Evolutionary conservation across 64 coral and sea anemone genomes (phyloP).

Genomic region (Montipora cactus): DNA sequence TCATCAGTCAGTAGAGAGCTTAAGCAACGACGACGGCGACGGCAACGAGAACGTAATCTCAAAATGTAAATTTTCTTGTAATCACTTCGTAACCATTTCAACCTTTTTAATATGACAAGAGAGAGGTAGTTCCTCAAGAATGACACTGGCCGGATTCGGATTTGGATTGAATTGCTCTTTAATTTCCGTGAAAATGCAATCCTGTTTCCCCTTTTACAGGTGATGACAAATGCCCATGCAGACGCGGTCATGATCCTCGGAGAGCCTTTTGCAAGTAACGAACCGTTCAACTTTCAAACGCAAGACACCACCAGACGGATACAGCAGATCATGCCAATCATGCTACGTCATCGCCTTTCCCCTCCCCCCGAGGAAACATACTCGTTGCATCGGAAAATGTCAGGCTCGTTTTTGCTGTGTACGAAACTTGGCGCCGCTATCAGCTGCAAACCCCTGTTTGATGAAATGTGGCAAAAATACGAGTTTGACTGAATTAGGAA

Average conservation of each 20-base stretch:
- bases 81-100: no score
- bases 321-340: constrained; percentile 88
- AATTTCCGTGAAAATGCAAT: no score
- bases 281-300: constrained; percentile 80
- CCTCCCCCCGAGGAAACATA: constrained; percentile 98
- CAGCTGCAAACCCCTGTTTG: constrained; percentile 86
- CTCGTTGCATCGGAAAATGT: constrained; percentile 98
- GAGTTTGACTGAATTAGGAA: constrained; percentile 22
- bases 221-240: constrained; percentile 93
- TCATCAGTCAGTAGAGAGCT: no score
- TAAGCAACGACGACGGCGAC: no score
- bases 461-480: constrained; percentile 94
- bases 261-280: constrained; percentile 78
- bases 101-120: no score
- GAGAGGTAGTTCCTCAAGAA: no score
- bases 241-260: constrained; percentile 98
- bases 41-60: no score
- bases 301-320: constrained; percentile 95
- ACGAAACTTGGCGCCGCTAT: constrained; percentile 89
- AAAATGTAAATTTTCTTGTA: no score
- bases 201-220: constrained; percentile 16
- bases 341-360: constrained; percentile 96
- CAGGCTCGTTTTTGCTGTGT: constrained; percentile 94
- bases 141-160: no score
- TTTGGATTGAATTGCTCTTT: no score